phyloP scores from a whole-genome alignment of 1,140 invertebrate genomes.

The Babylonia areolata region DNA sequence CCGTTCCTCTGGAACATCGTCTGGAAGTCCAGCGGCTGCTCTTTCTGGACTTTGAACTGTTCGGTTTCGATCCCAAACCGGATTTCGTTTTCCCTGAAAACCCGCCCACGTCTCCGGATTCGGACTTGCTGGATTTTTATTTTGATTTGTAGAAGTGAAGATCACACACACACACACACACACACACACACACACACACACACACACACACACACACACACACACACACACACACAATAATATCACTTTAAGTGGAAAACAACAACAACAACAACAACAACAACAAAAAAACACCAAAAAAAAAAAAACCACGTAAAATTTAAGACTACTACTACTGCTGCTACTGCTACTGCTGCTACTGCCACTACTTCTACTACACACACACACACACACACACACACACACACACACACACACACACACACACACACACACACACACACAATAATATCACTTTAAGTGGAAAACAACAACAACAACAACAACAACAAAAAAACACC shows the following conservation, averaged over 20 bases:
- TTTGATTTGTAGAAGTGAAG: constrained; percentile 2
- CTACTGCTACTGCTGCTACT: too few relatives aligned
- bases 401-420: background rate
- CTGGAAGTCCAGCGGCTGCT: constrained; percentile 39
- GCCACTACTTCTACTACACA: too few relatives aligned
- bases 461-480: background rate
- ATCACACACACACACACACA: background rate
- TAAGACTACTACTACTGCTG: too few relatives aligned
- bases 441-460: background rate
- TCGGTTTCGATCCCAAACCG: constrained; percentile 48
- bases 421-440: background rate
- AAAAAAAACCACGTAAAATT: too few relatives aligned
- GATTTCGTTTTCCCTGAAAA: constrained; percentile 32
- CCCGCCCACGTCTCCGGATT: background rate
- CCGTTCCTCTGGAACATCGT: constrained; percentile 23
- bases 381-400: background rate
- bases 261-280: background rate
- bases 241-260: background rate
- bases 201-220: too few relatives aligned
- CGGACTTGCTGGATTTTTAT: background rate
- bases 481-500: background rate
- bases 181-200: too few relatives aligned
- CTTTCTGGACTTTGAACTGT: constrained; percentile 47
- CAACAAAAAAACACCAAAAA: too few relatives aligned
- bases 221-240: background rate